phyloP scores from a whole-genome alignment of 1,140 invertebrate species.

The Zaprionus kolodkinae region DNA sequence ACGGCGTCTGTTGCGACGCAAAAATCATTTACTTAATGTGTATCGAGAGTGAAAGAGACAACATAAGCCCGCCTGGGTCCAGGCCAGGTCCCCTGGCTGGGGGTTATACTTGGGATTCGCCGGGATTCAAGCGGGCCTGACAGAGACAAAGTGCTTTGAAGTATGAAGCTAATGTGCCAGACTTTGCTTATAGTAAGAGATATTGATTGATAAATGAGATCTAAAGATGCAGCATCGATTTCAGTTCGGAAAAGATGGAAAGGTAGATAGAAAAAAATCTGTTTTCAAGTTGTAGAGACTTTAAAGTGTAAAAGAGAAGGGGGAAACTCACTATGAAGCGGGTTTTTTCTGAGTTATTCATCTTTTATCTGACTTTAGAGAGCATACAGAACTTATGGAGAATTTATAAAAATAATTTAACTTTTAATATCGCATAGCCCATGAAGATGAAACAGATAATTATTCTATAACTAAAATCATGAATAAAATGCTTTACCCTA shows the following conservation, averaged over 20 bases:
- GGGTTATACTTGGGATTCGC: conserved; percentile 18
- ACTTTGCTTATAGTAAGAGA: conserved; percentile 57
- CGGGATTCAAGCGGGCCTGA: conserved; percentile 23
- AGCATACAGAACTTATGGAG: background rate
- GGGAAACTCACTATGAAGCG: background rate
- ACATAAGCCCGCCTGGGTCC: conserved; percentile 32
- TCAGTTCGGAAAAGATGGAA: background rate
- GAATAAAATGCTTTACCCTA: too few relatives aligned
- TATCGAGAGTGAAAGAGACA: conserved; percentile 10
- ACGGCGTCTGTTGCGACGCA: conserved; percentile 49
- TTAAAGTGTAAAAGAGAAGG: background rate
- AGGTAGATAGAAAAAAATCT: background rate
- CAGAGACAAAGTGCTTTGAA: conserved; percentile 74
- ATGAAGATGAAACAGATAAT: too few relatives aligned
- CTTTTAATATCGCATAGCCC: too few relatives aligned
- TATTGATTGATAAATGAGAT: conserved; percentile 78
- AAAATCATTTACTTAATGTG: conserved; percentile 81
- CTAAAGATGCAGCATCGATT: conserved; percentile 30
- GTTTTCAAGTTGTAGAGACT: conserved; percentile 8
- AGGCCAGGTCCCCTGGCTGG: conserved; percentile 2
- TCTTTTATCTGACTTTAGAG: background rate
- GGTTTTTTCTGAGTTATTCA: background rate
- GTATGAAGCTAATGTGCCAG: conserved; percentile 53
- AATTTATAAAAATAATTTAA: too few relatives aligned
- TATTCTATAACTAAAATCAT: too few relatives aligned